phyloP scores from a whole-genome alignment of 2,888 invertebrate species.

The Drosophila rubida region DNA sequence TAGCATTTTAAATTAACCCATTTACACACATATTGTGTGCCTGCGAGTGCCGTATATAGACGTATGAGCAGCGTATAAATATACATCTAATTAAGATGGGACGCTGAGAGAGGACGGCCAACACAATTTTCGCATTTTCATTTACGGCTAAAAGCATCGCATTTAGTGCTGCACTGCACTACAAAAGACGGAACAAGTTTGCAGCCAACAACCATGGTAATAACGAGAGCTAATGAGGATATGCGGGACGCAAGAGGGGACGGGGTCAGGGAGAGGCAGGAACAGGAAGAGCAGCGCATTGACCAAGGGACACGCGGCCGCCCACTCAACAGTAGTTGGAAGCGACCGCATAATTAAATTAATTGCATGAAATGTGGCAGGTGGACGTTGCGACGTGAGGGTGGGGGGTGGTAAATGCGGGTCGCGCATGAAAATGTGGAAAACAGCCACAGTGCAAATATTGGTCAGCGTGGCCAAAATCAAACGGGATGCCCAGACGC shows the following conservation, averaged over 20 bases:
- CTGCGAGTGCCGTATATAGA: neutral
- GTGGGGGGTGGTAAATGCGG: neutral
- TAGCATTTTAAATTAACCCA: constrained; percentile 19
- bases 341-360: constrained; percentile 78
- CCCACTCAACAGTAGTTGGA: constrained; percentile 48
- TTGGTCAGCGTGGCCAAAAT: constrained; percentile 30
- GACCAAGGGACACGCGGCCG: constrained; percentile 29
- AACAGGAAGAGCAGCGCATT: constrained; percentile 13
- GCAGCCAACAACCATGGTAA: constrained; percentile 14
- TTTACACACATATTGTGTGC: constrained; percentile 4
- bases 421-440: constrained; percentile 35
- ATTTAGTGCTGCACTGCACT: constrained; percentile 13
- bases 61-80: neutral
- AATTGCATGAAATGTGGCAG: constrained; percentile 64
- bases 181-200: constrained; percentile 43
- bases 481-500: constrained; percentile 27
- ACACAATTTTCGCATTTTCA: constrained; percentile 64
- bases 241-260: neutral
- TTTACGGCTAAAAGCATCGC: constrained; percentile 68
- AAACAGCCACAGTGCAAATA: constrained; percentile 59
- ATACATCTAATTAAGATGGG: constrained; percentile 18
- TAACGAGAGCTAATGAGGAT: constrained; percentile 32
- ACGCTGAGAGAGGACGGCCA: constrained; percentile 11
- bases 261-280: too few species aligned
- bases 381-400: too few species aligned